These are phyloP conservation scores for Daboia siamensis DNA, from an alignment of 2,113 vertebrate genomes.

Conservation along the genomic window DNA sequence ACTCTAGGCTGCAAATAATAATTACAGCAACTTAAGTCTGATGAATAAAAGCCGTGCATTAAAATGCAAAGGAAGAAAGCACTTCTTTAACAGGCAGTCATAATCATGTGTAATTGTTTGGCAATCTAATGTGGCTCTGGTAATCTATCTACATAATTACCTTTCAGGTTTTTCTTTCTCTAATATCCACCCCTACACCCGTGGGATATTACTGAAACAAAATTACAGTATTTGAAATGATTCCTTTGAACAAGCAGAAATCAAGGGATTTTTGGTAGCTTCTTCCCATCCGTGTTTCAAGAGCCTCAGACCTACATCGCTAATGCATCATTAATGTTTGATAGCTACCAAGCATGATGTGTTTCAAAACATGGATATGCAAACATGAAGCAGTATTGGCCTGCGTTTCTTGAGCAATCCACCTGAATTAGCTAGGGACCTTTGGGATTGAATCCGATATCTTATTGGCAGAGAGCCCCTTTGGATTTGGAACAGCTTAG, in stretches of 20 bases:
- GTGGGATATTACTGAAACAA: not conserved
- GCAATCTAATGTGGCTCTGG: constrained; percentile 40
- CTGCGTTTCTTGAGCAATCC: not conserved
- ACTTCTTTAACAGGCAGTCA: constrained; percentile 28
- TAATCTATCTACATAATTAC: constrained; percentile 34
- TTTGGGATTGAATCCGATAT: not conserved
- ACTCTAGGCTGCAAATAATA: constrained; percentile 53
- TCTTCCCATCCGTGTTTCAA: not conserved
- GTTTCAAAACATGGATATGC: not conserved
- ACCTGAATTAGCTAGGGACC: not conserved
- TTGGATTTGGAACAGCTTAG: not conserved
- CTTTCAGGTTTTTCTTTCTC: constrained; percentile 10
- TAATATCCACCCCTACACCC: constrained; percentile 25
- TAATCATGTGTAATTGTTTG: constrained; percentile 40
- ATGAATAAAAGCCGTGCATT: constrained; percentile 55
- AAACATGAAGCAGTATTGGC: not conserved
- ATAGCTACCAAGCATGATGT: not conserved
- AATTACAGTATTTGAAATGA: not conserved
- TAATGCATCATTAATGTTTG: not conserved
- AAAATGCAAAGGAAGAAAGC: constrained; percentile 51
- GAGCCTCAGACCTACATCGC: not conserved
- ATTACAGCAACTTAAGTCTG: constrained; percentile 56
- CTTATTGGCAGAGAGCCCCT: not conserved
- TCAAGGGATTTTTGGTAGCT: not conserved
- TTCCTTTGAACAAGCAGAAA: not conserved